Conservation (phyloP, 1,140 invertebrate species). For the Alviniconcha marisindica region DNA sequence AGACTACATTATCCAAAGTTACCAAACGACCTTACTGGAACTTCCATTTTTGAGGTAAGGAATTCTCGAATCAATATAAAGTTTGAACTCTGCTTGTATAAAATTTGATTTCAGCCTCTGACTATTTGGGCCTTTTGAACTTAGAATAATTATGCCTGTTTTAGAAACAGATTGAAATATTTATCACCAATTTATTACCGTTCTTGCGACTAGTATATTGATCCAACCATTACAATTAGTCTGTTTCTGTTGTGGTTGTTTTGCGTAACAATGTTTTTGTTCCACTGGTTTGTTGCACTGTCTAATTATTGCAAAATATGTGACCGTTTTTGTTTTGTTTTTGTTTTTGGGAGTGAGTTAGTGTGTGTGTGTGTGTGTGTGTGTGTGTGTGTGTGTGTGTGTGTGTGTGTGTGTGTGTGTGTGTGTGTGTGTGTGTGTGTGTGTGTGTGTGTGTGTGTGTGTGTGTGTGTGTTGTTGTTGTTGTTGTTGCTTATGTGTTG, state of each 20-base stretch:
- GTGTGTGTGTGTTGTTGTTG: background rate
- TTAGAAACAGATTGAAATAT: background rate
- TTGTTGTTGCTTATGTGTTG: background rate
- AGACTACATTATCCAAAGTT: too few species aligned
- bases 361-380: conserved; percentile 21
- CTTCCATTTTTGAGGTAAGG: too few species aligned
- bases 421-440: background rate
- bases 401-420: background rate
- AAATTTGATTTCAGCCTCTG: too few species aligned
- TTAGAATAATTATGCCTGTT: background rate
- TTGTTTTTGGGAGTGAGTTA: background rate
- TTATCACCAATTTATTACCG: background rate
- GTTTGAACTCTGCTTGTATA: too few species aligned
- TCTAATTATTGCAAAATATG: too few species aligned
- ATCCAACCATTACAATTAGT: background rate
- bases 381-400: background rate
- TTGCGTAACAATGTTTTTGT: too few species aligned
- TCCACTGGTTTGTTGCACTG: too few species aligned
- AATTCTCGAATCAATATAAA: too few species aligned
- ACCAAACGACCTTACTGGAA: too few species aligned
- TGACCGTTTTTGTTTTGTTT: too few species aligned
- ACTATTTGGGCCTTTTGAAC: too few species aligned
- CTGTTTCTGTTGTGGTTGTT: too few species aligned
- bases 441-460: conserved; percentile 14
- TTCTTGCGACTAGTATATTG: background rate